phyloP scores from a whole-genome alignment of 2,797 vertebrate species.

The Enoplosus armatus region DNA sequence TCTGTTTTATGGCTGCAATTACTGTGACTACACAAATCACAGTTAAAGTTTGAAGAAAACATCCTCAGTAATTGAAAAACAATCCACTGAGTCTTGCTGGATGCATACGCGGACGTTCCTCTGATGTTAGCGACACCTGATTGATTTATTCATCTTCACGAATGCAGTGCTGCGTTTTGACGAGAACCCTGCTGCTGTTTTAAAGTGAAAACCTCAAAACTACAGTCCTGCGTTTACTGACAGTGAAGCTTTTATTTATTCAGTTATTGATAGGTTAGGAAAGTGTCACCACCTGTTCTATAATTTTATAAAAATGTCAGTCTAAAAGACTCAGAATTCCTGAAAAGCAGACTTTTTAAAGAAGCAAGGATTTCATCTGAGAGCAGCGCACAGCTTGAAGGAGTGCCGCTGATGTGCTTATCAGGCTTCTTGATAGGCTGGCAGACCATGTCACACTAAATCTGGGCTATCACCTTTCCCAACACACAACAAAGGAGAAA shows the following conservation, averaged over 20 bases:
- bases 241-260: slow-evolving; percentile 19
- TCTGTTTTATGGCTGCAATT: background rate
- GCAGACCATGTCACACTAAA: slow-evolving; percentile 27
- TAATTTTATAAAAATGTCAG: slow-evolving; percentile 24
- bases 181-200: slow-evolving; percentile 4
- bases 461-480: slow-evolving; percentile 33
- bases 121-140: slow-evolving; percentile 70
- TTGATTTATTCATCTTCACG: slow-evolving; percentile 74
- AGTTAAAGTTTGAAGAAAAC: no score
- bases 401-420: slow-evolving; percentile 27
- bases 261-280: slow-evolving; percentile 27
- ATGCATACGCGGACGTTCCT: slow-evolving; percentile 27
- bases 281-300: background rate
- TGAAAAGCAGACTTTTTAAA: slow-evolving; percentile 22
- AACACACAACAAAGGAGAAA: slow-evolving; percentile 28
- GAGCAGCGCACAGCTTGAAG: slow-evolving; percentile 30
- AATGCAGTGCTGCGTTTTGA: slow-evolving; percentile 10
- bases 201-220: background rate
- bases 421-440: slow-evolving; percentile 36
- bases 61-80: background rate
- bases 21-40: background rate
- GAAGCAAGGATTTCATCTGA: slow-evolving; percentile 11
- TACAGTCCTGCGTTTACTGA: slow-evolving; percentile 22
- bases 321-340: slow-evolving; percentile 26
- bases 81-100: slow-evolving; percentile 11